These are phyloP conservation scores for Chiroxiphia lanceolata DNA, from an alignment of 2,797 vertebrate species.

Conservation along the genomic window DNA sequence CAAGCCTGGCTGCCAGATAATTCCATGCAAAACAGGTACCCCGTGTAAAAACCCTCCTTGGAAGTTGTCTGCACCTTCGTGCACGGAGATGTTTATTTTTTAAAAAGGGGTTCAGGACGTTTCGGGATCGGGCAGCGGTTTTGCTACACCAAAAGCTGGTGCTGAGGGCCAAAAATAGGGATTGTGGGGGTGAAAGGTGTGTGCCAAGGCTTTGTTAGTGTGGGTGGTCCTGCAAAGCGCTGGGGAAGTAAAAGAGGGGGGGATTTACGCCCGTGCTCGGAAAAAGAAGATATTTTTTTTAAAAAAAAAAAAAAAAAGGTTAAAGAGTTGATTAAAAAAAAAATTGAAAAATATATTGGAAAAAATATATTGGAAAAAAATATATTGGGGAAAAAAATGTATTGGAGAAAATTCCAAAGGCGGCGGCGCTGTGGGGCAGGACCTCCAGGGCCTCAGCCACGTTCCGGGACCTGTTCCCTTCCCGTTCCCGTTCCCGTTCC, in stretches of 20 bases:
- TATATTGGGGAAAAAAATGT: too few relatives aligned
- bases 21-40: background rate
- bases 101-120: background rate
- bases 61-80: rapidly evolving
- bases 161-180: rapidly evolving
- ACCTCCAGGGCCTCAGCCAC: background rate
- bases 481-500: rapidly evolving
- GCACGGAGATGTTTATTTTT: rapidly evolving
- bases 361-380: background rate
- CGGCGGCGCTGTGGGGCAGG: background rate
- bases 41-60: background rate
- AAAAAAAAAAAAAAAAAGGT: too few relatives aligned
- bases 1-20: background rate
- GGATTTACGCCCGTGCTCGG: rapidly evolving
- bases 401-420: background rate
- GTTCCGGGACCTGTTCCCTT: rapidly evolving
- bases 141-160: rapidly evolving
- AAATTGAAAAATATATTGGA: background rate
- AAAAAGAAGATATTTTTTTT: background rate
- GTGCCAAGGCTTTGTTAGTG: rapidly evolving
- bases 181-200: rapidly evolving
- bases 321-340: too few relatives aligned
- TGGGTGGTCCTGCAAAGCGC: background rate
- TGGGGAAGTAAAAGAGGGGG: background rate
- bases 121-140: rapidly evolving